Percentiles rank a stretch among this genome's conserved stretches.
Evolutionary conservation across 2,888 invertebrate species (phyloP).

Genomic region (Neocrepidodera transversa): DNA sequence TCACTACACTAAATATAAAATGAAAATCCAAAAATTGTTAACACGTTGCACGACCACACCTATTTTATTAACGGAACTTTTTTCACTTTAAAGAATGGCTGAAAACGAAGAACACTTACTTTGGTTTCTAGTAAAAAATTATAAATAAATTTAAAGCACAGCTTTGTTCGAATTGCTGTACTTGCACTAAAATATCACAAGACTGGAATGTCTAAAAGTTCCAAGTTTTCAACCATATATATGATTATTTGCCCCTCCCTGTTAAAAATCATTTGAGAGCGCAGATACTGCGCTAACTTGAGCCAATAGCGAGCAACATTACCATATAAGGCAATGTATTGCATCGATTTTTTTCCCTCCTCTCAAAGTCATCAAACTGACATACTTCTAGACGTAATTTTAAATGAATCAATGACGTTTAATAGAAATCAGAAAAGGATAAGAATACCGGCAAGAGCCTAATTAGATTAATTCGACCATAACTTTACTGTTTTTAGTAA

Average conservation of each 20-base stretch:
- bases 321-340: slow-evolving; percentile 81
- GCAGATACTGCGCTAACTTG: slow-evolving; percentile 48
- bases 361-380: slow-evolving; percentile 42
- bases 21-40: slow-evolving; percentile 28
- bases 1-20: slow-evolving; percentile 10
- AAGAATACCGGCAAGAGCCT: slow-evolving; percentile 21
- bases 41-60: slow-evolving; percentile 42
- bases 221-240: slow-evolving; percentile 58
- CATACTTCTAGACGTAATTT: slow-evolving; percentile 48
- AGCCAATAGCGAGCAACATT: slow-evolving; percentile 75
- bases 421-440: slow-evolving; percentile 35
- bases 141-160: slow-evolving; percentile 51
- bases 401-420: slow-evolving; percentile 41
- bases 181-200: slow-evolving; percentile 55
- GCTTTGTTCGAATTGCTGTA: slow-evolving; percentile 44
- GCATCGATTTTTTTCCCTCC: slow-evolving; percentile 63
- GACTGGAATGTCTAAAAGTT: slow-evolving; percentile 54
- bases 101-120: slow-evolving; percentile 43
- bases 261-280: slow-evolving; percentile 56
- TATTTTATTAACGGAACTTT: slow-evolving; percentile 30
- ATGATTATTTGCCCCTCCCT: slow-evolving; percentile 66
- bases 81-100: slow-evolving; percentile 15
- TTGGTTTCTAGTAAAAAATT: slow-evolving; percentile 49
- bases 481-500: slow-evolving; percentile 18
- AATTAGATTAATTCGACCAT: slow-evolving; percentile 1